These are phyloP conservation scores for Hirundichthys speculiger DNA, from an alignment of 2,113 vertebrate species.

Conservation along the genomic window DNA sequence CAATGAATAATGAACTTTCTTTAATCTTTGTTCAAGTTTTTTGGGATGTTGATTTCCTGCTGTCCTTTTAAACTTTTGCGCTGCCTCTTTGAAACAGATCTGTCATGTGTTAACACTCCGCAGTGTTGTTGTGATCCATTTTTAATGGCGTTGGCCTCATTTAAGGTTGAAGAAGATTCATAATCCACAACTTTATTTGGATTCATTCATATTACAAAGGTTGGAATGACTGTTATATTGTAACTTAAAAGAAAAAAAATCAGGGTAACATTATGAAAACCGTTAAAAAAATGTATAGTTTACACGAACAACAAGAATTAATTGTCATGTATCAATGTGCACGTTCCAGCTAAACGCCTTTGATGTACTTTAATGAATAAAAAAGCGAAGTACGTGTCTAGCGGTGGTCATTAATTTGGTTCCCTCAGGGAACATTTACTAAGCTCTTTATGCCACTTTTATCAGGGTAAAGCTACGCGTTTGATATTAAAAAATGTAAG, in stretches of 20 bases:
- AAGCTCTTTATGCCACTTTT: slow-evolving; percentile 72
- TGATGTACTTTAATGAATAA: slow-evolving; percentile 38
- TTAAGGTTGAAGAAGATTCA: background rate
- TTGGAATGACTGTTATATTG: background rate
- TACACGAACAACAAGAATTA: background rate
- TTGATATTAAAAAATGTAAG: slow-evolving; percentile 62
- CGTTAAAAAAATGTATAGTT: background rate
- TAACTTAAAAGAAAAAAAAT: background rate
- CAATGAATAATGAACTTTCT: background rate
- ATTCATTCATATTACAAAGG: background rate
- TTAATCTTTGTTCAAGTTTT: background rate
- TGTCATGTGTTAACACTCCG: background rate
- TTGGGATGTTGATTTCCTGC: slow-evolving; percentile 2
- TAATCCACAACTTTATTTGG: too few relatives aligned
- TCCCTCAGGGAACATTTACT: slow-evolving; percentile 51
- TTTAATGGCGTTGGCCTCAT: slow-evolving; percentile 3
- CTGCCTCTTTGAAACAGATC: background rate
- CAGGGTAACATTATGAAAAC: background rate
- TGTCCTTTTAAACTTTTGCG: background rate
- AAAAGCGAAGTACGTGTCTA: slow-evolving; percentile 30
- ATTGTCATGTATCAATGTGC: slow-evolving; percentile 45
- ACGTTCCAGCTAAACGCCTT: slow-evolving; percentile 43
- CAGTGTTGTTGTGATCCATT: slow-evolving; percentile 2
- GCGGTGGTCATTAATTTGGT: slow-evolving; percentile 50
- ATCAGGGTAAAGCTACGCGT: slow-evolving; percentile 50